These are phyloP conservation scores for Montipora efflorescens DNA, from an alignment of 64 coral and sea anemone genomes.

Conservation along the genomic window DNA sequence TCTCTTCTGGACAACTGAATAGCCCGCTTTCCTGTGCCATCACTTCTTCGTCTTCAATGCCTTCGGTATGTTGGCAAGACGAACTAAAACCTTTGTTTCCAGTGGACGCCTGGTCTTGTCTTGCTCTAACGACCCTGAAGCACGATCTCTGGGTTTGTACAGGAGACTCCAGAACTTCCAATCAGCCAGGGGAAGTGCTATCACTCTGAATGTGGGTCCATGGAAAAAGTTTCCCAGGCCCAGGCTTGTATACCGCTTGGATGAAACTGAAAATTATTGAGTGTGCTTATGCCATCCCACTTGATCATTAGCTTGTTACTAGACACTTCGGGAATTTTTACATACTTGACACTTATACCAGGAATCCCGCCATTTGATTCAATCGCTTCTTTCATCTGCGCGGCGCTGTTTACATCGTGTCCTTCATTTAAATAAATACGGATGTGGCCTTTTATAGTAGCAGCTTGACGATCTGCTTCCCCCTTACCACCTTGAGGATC, in stretches of 20 bases:
- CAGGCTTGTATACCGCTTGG: slow-evolving; percentile 30
- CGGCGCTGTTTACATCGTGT: background rate
- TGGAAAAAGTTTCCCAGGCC: background rate
- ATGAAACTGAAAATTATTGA: slow-evolving; percentile 27
- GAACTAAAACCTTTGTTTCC: background rate
- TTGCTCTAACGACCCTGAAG: background rate
- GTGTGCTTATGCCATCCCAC: slow-evolving; percentile 35
- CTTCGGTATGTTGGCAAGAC: background rate
- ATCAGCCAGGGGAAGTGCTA: background rate
- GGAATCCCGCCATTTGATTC: slow-evolving; percentile 48
- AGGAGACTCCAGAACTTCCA: background rate
- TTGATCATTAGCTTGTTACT: background rate
- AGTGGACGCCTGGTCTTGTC: background rate
- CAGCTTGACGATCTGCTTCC: slow-evolving; percentile 16
- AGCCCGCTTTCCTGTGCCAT: background rate
- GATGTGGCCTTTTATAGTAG: slow-evolving; percentile 56
- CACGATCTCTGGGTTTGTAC: background rate
- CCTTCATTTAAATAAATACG: slow-evolving; percentile 43
- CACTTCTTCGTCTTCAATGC: background rate
- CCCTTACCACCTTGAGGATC: slow-evolving; percentile 60
- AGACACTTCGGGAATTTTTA: background rate
- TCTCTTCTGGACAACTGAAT: slow-evolving; percentile 22
- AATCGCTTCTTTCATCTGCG: slow-evolving; percentile 47
- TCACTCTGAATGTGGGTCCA: background rate
- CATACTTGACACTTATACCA: slow-evolving; percentile 33